phyloP scores from a whole-genome alignment of 2,113 vertebrate species.

The Syrrhaptes paradoxus region DNA sequence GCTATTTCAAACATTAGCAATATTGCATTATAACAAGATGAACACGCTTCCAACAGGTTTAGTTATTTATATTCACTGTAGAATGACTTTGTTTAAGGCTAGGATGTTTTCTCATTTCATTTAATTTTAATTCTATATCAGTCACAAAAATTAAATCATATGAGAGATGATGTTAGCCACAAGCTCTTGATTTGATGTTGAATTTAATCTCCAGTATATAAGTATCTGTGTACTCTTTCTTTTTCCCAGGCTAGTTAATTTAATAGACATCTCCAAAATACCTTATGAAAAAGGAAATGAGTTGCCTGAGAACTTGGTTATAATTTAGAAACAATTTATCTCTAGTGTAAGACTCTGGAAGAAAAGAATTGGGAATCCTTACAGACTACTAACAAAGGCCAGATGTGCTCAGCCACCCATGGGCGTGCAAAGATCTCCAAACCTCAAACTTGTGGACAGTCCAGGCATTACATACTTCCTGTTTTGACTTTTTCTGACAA shows the following conservation, averaged over 20 bases:
- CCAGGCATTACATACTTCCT: neutral
- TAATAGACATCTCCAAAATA: conserved; percentile 17
- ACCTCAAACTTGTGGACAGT: neutral
- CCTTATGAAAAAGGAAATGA: neutral
- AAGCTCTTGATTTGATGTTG: neutral
- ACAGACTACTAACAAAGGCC: neutral
- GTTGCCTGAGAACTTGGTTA: neutral
- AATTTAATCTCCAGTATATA: neutral
- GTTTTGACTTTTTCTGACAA: neutral
- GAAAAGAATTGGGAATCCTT: neutral
- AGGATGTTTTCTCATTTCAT: neutral
- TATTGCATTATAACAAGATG: neutral
- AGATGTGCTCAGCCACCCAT: neutral
- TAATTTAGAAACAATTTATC: neutral
- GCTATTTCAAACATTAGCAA: neutral
- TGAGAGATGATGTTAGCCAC: neutral
- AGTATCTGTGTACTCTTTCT: neutral
- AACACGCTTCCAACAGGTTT: neutral
- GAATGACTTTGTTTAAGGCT: neutral
- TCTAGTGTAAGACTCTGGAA: neutral
- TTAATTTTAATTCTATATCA: neutral
- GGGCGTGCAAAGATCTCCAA: neutral
- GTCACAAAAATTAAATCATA: neutral
- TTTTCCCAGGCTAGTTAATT: neutral
- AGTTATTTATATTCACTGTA: neutral